Base-by-base conservation (phyloP, 2,797 vertebrate species). In the Heterohyrax brucei region DNA sequence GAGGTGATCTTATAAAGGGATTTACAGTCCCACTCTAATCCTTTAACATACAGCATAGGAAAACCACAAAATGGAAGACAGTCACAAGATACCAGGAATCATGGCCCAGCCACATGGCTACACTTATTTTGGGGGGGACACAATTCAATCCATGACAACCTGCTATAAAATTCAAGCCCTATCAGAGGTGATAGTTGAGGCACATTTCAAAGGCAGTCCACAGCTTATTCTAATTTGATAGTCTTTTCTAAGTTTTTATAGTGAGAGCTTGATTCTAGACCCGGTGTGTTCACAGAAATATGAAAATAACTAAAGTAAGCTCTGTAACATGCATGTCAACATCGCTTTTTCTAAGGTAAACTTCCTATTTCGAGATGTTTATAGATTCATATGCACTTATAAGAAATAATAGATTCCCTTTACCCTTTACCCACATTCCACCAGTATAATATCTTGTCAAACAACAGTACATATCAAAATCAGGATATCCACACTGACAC, bases 351-450 rank as follows among this genome's bases (percentile, higher is more conserved):
- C 26, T 13, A n/a, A 78, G 10, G 68, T 56, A 62, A 73, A 12
- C 39, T 33, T 95, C 84, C 93, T 73, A 89, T 61, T 94, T 87
- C 82, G 5, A 85, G 7, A 87, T 78, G n/a, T 88, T 50, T 75
- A 0, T 68, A 92, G 8, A 56, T n/a, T 48, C 13, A 22, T 2
- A 64, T 7, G 19, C 7, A 53, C 19, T 48, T 28, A 2, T 19
- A 87, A 78, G 30, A 94, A 84, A 68, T 81, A 79, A 87, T 28
- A 39, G 4, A 70, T 26, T 2, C 8, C 28, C 12, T 64, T 21
- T 76, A 48, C 12, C 10, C 26, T 93, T 94, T 81, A 73, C 4
- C 79, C 10, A 39, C 6, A 68, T 86, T 56, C 9, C 16, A 10
- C 26, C 21, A 18, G 1, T 48, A n/a, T 78, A 85, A 48, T 46